These are phyloP conservation scores for Myopa testacea DNA, from an alignment of 2,888 invertebrate species.

Conservation along the genomic window DNA sequence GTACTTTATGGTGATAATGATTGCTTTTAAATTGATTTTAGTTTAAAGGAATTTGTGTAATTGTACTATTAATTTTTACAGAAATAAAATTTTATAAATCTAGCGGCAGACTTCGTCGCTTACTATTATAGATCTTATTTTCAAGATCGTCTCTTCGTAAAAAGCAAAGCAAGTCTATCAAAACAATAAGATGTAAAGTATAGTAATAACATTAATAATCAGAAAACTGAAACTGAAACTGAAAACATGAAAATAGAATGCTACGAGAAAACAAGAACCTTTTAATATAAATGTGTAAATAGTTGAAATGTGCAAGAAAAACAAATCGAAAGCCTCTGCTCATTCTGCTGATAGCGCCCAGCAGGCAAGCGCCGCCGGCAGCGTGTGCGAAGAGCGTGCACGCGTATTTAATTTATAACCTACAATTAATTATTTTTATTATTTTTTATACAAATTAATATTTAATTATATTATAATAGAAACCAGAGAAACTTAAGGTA, in stretches of 20 bases:
- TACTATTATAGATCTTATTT: conserved; percentile 53
- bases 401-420: conserved; percentile 27
- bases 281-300: conserved; percentile 27
- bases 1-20: conserved; percentile 21
- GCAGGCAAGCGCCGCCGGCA: neutral
- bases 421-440: conserved; percentile 37
- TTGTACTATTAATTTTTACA: conserved; percentile 33
- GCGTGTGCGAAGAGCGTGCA: neutral
- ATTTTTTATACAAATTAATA: conserved; percentile 40
- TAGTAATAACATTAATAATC: conserved; percentile 9
- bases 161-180: conserved; percentile 18
- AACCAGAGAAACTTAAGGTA: conserved; percentile 20
- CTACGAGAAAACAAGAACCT: conserved; percentile 19
- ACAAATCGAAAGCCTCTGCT: neutral
- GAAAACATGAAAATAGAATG: neutral
- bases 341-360: neutral
- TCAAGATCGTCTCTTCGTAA: conserved; percentile 45
- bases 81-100: conserved; percentile 43
- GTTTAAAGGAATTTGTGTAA: conserved; percentile 24
- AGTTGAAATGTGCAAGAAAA: conserved; percentile 18
- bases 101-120: conserved; percentile 42
- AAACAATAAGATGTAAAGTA: conserved; percentile 11
- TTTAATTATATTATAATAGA: conserved; percentile 27
- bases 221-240: conserved; percentile 18
- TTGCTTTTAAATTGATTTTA: conserved; percentile 30